Evolutionary conservation across 1,140 invertebrate species (phyloP).

Genomic region (Eriosoma lanigerum): DNA sequence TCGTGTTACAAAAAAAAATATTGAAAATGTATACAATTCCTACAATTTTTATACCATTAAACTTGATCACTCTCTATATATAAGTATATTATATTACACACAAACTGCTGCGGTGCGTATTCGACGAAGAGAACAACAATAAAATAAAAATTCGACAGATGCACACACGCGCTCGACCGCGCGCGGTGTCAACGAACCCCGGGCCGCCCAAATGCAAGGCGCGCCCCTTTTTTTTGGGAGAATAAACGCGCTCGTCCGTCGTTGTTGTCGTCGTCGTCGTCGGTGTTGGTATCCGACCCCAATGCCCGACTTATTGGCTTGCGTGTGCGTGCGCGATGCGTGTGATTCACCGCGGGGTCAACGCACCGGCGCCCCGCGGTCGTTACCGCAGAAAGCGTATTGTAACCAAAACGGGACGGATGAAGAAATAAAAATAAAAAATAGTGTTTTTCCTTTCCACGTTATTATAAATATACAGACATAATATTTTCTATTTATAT

Average conservation of each 20-base stretch:
- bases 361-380: constrained; percentile 34
- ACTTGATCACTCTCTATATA: too few relatives aligned
- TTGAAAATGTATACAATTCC: too few relatives aligned
- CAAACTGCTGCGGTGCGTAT: background rate
- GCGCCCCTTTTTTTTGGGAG: constrained; percentile 37
- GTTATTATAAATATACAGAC: background rate
- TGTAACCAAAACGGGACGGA: background rate
- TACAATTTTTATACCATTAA: too few relatives aligned
- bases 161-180: background rate
- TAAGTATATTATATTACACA: too few relatives aligned
- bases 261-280: background rate
- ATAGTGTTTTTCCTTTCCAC: background rate
- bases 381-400: constrained; percentile 37
- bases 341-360: constrained; percentile 25
- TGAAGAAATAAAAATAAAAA: background rate
- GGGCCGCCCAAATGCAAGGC: constrained; percentile 19
- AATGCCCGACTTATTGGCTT: constrained; percentile 40
- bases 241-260: constrained; percentile 14
- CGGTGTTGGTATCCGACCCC: constrained; percentile 23
- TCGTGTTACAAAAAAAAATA: too few relatives aligned
- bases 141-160: constrained; percentile 42
- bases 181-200: constrained; percentile 48
- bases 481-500: too few relatives aligned
- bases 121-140: constrained; percentile 22
- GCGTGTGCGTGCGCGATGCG: constrained; percentile 21